Evolutionary conservation across 1,140 invertebrate genomes (phyloP).

Genomic region (Gonatopus flavifemur): DNA sequence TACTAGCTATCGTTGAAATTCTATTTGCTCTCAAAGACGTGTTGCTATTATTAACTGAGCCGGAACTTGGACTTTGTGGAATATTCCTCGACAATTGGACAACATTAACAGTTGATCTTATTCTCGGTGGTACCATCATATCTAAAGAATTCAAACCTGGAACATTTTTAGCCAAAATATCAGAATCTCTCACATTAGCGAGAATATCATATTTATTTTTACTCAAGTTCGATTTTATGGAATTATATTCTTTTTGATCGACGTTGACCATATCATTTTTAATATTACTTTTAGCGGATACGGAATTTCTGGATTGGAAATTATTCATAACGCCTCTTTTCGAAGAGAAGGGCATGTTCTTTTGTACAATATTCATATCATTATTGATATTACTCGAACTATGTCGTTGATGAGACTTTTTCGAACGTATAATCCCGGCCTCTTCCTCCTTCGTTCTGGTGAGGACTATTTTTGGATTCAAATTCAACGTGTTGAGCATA

Average conservation of each 20-base stretch:
- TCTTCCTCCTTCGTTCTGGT: slow-evolving; percentile 53
- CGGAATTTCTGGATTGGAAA: slow-evolving; percentile 41
- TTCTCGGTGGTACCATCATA: slow-evolving; percentile 59
- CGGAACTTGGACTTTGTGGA: slow-evolving; percentile 49
- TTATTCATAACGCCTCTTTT: slow-evolving; percentile 42
- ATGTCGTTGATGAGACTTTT: slow-evolving; percentile 42
- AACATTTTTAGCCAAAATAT: slow-evolving; percentile 55
- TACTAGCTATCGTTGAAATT: slow-evolving; percentile 37
- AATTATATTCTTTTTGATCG: slow-evolving; percentile 6
- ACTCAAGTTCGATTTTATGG: slow-evolving; percentile 34
- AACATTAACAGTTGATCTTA: slow-evolving; percentile 62
- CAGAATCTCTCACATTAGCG: slow-evolving; percentile 43
- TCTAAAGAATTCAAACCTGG: slow-evolving; percentile 61
- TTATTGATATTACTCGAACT: slow-evolving; percentile 43
- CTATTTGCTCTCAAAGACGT: slow-evolving; percentile 40
- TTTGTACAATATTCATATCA: slow-evolving; percentile 48
- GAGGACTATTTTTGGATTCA: slow-evolving; percentile 59
- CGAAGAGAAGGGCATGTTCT: slow-evolving; percentile 41
- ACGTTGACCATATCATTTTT: too few relatives aligned
- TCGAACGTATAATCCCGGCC: slow-evolving; percentile 32
- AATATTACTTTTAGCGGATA: neutral
- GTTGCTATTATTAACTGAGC: slow-evolving; percentile 42
- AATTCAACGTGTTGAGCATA: slow-evolving; percentile 56
- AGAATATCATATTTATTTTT: slow-evolving; percentile 47
- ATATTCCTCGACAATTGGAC: slow-evolving; percentile 61